Conservation (phyloP, 2,888 invertebrate genomes). For the Caenorhabditis wallacei region DNA sequence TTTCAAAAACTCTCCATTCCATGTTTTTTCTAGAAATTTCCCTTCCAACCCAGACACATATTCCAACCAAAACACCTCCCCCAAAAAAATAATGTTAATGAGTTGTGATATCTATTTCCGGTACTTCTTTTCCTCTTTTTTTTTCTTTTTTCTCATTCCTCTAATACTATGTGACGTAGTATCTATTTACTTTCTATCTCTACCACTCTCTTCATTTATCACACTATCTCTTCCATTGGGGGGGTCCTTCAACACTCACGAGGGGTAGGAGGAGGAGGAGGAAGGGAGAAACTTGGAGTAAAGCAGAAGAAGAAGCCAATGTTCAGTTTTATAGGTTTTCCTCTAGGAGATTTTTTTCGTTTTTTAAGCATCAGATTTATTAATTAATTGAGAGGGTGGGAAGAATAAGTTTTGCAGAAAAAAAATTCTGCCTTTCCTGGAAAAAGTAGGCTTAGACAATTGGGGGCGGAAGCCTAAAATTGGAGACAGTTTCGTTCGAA, state of each 20-base stretch:
- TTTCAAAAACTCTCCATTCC: not conserved
- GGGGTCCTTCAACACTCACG: constrained; percentile 7
- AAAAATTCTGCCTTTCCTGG: too few relatives aligned
- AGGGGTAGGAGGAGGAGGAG: not conserved
- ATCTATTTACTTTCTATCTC: constrained; percentile 29
- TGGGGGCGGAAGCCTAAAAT: too few relatives aligned
- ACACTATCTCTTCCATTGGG: not conserved
- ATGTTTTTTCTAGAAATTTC: not conserved
- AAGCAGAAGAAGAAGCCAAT: constrained; percentile 1
- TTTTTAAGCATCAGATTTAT: too few relatives aligned
- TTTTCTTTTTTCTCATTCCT: not conserved
- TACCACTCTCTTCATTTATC: constrained; percentile 1
- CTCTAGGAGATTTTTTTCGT: too few relatives aligned
- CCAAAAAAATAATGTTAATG: too few relatives aligned
- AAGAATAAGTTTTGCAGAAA: too few relatives aligned
- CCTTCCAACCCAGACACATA: not conserved
- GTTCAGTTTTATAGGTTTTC: not conserved
- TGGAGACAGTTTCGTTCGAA: too few relatives aligned
- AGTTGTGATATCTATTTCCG: not conserved
- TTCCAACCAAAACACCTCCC: not conserved
- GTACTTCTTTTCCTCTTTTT: not conserved
- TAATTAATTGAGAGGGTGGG: too few relatives aligned
- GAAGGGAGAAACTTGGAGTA: not conserved
- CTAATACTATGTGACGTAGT: constrained; percentile 17
- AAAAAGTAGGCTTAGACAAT: too few relatives aligned